A percentile compares a stretch with the other conserved stretches of the same genome.
These are phyloP conservation scores for Xenopus petersii DNA, from an alignment of 2,797 vertebrate genomes.

Conservation along the genomic window DNA sequence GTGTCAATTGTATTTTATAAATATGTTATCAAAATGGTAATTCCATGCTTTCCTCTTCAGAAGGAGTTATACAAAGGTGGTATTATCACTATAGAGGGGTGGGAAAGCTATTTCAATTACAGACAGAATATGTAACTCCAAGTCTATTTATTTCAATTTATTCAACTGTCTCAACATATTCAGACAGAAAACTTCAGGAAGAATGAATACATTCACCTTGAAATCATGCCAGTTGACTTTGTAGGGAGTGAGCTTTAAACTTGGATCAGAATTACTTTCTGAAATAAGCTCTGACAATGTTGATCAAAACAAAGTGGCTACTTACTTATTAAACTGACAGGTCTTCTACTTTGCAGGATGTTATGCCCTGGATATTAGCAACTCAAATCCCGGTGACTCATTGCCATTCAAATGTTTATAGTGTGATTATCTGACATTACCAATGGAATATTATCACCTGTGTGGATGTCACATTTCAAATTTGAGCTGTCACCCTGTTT, in stretches of 20 bases:
- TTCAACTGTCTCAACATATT: slow-evolving; percentile 75
- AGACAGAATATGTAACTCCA: slow-evolving; percentile 69
- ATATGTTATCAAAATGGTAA: slow-evolving; percentile 79
- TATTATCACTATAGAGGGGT: slow-evolving; percentile 71
- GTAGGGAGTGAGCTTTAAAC: slow-evolving; percentile 59
- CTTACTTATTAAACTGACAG: slow-evolving; percentile 74
- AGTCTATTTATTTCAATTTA: slow-evolving; percentile 81
- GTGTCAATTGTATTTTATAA: slow-evolving; percentile 65
- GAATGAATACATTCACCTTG: slow-evolving; percentile 81
- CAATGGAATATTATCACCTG: slow-evolving; percentile 64
- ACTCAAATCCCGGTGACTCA: slow-evolving; percentile 56
- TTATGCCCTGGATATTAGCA: slow-evolving; percentile 64
- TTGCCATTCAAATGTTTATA: slow-evolving; percentile 44
- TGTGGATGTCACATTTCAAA: slow-evolving; percentile 59
- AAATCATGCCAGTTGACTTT: slow-evolving; percentile 75
- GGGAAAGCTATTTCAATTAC: slow-evolving; percentile 75
- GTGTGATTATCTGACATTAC: slow-evolving; percentile 66
- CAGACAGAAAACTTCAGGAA: slow-evolving; percentile 67
- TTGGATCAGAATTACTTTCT: slow-evolving; percentile 67
- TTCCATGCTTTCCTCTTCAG: slow-evolving; percentile 67
- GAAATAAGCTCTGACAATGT: slow-evolving; percentile 72
- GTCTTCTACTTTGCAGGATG: slow-evolving; percentile 62
- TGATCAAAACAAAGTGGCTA: slow-evolving; percentile 73
- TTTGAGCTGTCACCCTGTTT: slow-evolving; percentile 57
- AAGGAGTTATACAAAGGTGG: slow-evolving; percentile 66